Conservation (phyloP, 2,113 vertebrate genomes). For the Tapirus terrestris region DNA sequence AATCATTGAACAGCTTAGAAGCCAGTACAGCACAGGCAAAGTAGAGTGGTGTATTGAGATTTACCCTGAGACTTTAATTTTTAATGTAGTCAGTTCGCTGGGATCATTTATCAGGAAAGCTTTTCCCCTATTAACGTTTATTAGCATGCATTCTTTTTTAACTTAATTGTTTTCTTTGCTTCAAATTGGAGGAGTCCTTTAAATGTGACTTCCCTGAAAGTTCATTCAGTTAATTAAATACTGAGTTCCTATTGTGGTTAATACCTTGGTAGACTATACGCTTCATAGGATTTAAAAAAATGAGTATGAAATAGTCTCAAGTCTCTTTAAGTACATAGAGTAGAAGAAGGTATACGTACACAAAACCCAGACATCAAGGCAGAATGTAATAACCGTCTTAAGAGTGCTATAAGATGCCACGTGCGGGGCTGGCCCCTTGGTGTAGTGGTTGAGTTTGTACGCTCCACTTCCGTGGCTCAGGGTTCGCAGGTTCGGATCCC, state of each 20-base stretch:
- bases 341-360: not conserved
- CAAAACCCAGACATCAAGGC: not conserved
- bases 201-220: not conserved
- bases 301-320: not conserved
- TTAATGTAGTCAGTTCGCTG: not conserved
- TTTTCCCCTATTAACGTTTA: conserved; percentile 10
- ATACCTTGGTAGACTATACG: not conserved
- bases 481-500: too few species aligned
- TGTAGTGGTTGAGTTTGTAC: too few species aligned
- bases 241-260: not conserved
- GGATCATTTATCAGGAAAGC: not conserved
- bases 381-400: not conserved
- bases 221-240: not conserved
- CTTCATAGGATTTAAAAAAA: not conserved
- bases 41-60: not conserved
- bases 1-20: not conserved
- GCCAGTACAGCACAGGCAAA: not conserved
- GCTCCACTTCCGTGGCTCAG: too few species aligned
- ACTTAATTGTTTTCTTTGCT: conserved; percentile 32
- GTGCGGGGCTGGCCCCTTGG: not conserved
- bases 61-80: not conserved
- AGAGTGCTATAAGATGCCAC: not conserved
- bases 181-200: not conserved
- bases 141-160: not conserved
- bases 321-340: not conserved